Evolutionary conservation across 1,140 invertebrate genomes (phyloP), one percentile per base, ranked within the genome.

Genomic region (Protaetia brevitarsis): DNA sequence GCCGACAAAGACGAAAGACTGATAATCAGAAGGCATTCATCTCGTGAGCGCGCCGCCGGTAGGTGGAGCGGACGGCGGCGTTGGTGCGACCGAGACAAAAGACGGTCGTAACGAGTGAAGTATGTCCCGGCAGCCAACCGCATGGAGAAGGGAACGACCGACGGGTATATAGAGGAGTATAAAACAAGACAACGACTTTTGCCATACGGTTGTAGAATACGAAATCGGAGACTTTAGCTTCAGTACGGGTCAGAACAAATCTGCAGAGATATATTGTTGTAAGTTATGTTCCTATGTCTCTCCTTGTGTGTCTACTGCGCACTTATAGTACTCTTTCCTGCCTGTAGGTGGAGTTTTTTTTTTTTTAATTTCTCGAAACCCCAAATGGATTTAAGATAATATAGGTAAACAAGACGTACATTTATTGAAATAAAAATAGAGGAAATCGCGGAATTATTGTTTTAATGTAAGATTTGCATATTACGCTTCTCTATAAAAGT

Each of bases 1-100:
- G 74, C 70, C 75, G 74, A 76, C 75, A 76, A 71, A 76, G 76
- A 78, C 72, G 71, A 73, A 76, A 76, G 71, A 74, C 71, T 69
- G 66, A 72, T 71, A 74, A 76, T 76, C 74, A 72, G 72, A 62
- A 41, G 31, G 29, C 60, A 59, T 59, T 59, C 57, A 31, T 59
- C 57, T 59, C 29, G 16, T 3, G 31, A 21, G 57, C 57, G 26
- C 57, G 26, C 57, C 29, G 30, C 60, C 60, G 60, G 29, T 62
- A 23, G 29, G 60, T 30, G 60, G 21, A 34, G 21, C 60, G 60
- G 60, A n/a, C 57, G 27, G n/a, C 4, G 13, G 27, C 57, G 57
- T 31, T 31, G 31, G 31, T 36, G 29, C 29, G 60, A 62, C 60
- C 60, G 60, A 59, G 57, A 59, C 26, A 28, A 31, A 59, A 67